Evolutionary conservation across 2,888 invertebrate genomes (phyloP), one percentile per base, ranked within the genome.

Genomic region (Unio pictorum): DNA sequence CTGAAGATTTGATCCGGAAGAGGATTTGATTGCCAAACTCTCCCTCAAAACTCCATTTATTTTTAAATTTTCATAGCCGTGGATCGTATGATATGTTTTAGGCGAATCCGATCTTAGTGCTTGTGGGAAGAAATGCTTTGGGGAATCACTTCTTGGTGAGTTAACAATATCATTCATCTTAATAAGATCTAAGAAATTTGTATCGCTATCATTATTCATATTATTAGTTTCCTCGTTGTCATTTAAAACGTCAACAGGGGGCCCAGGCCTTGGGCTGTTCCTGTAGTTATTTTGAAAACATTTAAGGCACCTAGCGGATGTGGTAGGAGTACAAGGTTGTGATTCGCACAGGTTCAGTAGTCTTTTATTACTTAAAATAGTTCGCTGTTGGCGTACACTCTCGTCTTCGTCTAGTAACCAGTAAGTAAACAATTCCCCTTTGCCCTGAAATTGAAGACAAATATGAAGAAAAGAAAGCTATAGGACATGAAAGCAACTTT

Each of bases 401-500:
- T 69, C 69, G 69, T 89, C 86, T 72, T 91, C 90, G 5, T 83
- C 84, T 5, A 80, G 69, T 61, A 91, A 80, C 85, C 90, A 91
- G 74, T 89, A 91, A 0, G 91, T 91, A 68, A 88, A 84, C 70
- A 89, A 81, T 61, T 86, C 84, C 4, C 91, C 91, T 80, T 91
- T 91, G 34, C 91, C 91, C 90, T 90, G 78, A 80, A 81, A 55
- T 18, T 34, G 26, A 58, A 63, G 61, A 23, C 59, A 20, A 68
- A 26, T 18, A 56, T 8, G 34, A 34, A 20, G 23, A 23, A 23
- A 23, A 15, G 55, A 7, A 56, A 57, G 34, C 34, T 30, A 4
- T 20, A 28, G 28, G 6, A 65, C 20, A 15, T 18, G n/a, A 55
- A 30, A 30, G 55, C 30, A 55, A 57, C 20, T 64, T n/a, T 28